A percentile compares a stretch with the other conserved stretches of the same genome.
These are phyloP conservation scores for Pelecanus crispus DNA, from an alignment of 2,113 vertebrate species.

Conservation along the genomic window DNA sequence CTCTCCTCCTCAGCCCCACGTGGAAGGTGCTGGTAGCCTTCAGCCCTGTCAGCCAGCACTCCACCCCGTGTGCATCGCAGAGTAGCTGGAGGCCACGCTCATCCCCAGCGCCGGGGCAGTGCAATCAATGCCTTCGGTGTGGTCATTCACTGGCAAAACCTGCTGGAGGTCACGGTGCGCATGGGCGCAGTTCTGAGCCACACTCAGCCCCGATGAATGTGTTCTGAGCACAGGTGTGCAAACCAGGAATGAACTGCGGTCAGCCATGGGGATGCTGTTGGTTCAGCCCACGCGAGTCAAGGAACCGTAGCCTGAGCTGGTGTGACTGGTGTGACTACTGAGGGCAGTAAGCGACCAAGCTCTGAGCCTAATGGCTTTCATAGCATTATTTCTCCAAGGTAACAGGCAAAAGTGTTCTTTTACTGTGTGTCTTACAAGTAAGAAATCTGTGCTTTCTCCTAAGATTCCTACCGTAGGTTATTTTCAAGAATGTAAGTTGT, in stretches of 20 bases:
- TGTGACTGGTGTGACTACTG: not conserved
- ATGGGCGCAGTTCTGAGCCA: not conserved
- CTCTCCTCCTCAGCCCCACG: not conserved
- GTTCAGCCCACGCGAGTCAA: fast-evolving
- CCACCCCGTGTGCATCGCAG: fast-evolving
- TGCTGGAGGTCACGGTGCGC: fast-evolving
- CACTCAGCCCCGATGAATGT: not conserved
- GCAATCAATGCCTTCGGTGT: fast-evolving
- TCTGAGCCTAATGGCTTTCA: not conserved
- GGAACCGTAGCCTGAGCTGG: not conserved
- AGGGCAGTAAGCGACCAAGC: not conserved
- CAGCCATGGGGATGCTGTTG: not conserved
- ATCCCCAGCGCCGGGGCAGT: fast-evolving
- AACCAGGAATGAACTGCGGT: not conserved
- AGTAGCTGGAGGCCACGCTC: not conserved
- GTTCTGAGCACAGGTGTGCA: not conserved
- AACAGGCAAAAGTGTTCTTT: not conserved
- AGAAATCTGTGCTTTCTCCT: not conserved
- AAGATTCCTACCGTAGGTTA: not conserved
- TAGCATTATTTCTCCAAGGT: not conserved
- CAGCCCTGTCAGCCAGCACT: not conserved
- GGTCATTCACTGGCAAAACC: not conserved
- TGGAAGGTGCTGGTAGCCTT: not conserved
- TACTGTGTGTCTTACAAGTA: not conserved
- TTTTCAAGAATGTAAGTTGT: not conserved